Conservation (phyloP, 2,797 vertebrate species). For the Typhlichthys subterraneus region DNA sequence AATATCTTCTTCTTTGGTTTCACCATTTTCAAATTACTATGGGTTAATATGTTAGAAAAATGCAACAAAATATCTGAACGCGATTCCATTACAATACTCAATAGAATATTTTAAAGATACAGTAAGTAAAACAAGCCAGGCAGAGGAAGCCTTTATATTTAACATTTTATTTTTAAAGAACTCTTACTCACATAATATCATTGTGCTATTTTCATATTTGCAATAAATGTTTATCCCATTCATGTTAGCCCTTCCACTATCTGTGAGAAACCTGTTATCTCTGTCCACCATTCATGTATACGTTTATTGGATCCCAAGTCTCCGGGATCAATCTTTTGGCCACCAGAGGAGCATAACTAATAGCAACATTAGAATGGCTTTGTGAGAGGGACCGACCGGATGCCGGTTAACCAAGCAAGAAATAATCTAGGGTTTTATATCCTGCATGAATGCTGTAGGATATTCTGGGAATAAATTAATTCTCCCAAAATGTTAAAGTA, state of each 20-base stretch:
- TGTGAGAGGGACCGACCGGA: constrained; percentile 81
- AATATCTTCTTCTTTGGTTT: too few relatives aligned
- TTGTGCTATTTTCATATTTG: constrained; percentile 57
- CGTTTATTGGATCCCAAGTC: constrained; percentile 80
- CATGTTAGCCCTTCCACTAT: constrained; percentile 60
- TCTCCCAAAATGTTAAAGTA: constrained; percentile 47
- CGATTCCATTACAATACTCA: too few relatives aligned
- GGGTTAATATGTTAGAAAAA: too few relatives aligned
- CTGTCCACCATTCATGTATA: constrained; percentile 78
- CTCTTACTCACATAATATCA: constrained; percentile 34
- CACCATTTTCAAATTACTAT: too few relatives aligned
- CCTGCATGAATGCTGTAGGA: constrained; percentile 79
- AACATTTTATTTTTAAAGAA: constrained; percentile 10
- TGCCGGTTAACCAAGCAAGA: constrained; percentile 84
- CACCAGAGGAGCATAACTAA: constrained; percentile 86
- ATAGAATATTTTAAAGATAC: neutral
- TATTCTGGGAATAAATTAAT: constrained; percentile 83
- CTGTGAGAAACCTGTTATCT: constrained; percentile 76
- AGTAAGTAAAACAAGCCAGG: constrained; percentile 30
- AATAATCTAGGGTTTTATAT: constrained; percentile 86
- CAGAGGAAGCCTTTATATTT: neutral
- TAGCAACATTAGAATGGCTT: constrained; percentile 84
- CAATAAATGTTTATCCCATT: constrained; percentile 66
- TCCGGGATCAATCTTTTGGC: constrained; percentile 82
- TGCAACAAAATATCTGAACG: too few relatives aligned